Base-by-base conservation (phyloP, 2,113 vertebrate species). In the Phrynosoma blainvillii region DNA sequence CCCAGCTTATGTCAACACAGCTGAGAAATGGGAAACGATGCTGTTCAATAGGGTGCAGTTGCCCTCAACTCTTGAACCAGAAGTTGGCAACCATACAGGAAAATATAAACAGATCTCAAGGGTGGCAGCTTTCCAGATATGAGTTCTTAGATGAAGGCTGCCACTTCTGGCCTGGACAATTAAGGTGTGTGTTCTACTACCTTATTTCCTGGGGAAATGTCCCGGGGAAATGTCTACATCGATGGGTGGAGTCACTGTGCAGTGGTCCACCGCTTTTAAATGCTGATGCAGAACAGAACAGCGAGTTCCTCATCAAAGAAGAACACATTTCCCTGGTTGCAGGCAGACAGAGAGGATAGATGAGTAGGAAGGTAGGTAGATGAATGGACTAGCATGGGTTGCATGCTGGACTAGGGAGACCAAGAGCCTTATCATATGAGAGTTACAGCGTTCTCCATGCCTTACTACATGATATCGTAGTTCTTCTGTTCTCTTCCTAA, bases 1-100 rank as follows among this genome's bases (percentile, higher is more conserved):
- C 86, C 0, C 89, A 81, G 86, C 80, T 91, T 47, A 2, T 80
- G 94, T 16, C 90, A 93, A 92, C 8, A 94, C 32, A 80, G 91
- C 16, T 21, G 1, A 92, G 85, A 42, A 2, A 83, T 0, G 1
- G 68, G 89, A 77, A 90, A 52, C 65, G 82, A 27, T 7, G 0
- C 2, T 0, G 18, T 18, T 82, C 1, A 0, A 1, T 70, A 12
- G 87, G 83, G 30, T 0, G 27, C 21, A 90, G 82, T 21, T 54
- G 5, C 23, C 2, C 88, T 83, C 77, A 71, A 79, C 71, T 90
- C 54, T n/a, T 0, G 40, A 1, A 73, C n/a, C 32, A 40, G 5
- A 83, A 75, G 54, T 4, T 1, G 73, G 90, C 56, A 66, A 40
- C 75, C 1, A 0, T 0, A 1, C 25, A 18, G 10, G 78, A 30